Evolutionary conservation across 2,888 invertebrate genomes (phyloP), one percentile per base, ranked within the genome.

Genomic region (Crossocerus cetratus): DNA sequence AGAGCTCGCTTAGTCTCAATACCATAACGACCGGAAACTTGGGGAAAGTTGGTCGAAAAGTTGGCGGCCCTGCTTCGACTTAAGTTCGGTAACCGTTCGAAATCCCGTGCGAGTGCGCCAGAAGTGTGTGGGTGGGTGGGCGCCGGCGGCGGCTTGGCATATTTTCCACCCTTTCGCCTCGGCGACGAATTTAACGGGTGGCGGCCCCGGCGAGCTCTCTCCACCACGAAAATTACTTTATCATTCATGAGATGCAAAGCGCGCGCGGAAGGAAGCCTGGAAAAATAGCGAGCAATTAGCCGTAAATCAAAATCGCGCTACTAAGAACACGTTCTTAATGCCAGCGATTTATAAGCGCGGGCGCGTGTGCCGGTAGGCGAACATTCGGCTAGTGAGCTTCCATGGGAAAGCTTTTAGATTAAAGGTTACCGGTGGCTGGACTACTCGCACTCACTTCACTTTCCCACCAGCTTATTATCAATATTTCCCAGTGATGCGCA

Each of bases 281-380:
- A 78, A 83, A 81, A 84, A 80, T 82, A 83, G 69, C 69, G 77
- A 74, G 85, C 84, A 85, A 86, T 85, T 86, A 86, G 83, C 83
- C 79, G 82, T 86, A 86, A 86, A 86, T 86, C 85, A 86, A 86
- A 86, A 86, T 86, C 79, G 81, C 82, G 70, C 84, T 76, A 72
- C 79, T 73, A 61, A 74, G 59, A 65, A 69, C 62, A 55, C 58
- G 63, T 65, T 61, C 65, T 73, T 79, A 79, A 75, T 70, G 69
- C 63, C 65, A 32, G 11, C 32, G 32, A 32, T 32, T 32, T 32
- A 32, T 32, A 32, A 32, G 32, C 5, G 32, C 5, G 11, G 32
- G 32, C 32, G 32, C 5, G 32, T 32, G 32, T 32, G 11, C 8
- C 11, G 8, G 32, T 32, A 32, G 32, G 11, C 11, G 32, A 32